Conservation (phyloP, 2,888 invertebrate species). For the Parapristionchus giblindavisi region DNA sequence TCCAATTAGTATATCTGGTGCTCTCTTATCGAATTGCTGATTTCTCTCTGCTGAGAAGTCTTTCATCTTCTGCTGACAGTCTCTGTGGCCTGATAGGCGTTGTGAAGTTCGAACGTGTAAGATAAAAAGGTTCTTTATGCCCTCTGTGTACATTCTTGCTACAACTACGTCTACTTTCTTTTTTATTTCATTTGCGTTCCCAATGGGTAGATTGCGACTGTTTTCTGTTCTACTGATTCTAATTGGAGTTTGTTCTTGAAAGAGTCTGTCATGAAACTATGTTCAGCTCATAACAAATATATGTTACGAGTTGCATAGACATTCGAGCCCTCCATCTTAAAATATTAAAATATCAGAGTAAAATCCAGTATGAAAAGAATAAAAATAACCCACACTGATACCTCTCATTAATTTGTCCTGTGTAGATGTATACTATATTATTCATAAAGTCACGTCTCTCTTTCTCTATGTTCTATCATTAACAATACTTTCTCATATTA, state of each 20-base stretch:
- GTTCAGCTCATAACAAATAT: neutral
- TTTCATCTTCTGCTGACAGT: neutral
- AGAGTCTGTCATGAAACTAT: neutral
- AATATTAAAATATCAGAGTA: too few species aligned
- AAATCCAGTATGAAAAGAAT: too few species aligned
- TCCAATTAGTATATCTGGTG: conserved; percentile 23
- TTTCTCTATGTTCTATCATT: too few species aligned
- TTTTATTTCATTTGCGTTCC: neutral
- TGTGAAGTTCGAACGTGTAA: neutral
- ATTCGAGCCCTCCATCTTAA: too few species aligned
- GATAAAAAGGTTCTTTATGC: neutral
- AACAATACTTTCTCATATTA: too few species aligned
- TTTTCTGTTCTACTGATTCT: neutral
- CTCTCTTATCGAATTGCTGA: neutral
- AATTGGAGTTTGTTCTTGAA: neutral
- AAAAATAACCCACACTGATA: too few species aligned
- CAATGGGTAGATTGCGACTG: neutral
- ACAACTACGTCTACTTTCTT: neutral
- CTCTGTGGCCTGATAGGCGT: neutral
- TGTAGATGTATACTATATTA: too few species aligned
- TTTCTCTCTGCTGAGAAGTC: neutral
- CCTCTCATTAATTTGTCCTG: too few species aligned
- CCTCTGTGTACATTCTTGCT: neutral
- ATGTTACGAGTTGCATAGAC: too few species aligned
- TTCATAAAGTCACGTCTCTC: too few species aligned